Conservation (phyloP, 2,888 invertebrate genomes). For the Aradus depressus region DNA sequence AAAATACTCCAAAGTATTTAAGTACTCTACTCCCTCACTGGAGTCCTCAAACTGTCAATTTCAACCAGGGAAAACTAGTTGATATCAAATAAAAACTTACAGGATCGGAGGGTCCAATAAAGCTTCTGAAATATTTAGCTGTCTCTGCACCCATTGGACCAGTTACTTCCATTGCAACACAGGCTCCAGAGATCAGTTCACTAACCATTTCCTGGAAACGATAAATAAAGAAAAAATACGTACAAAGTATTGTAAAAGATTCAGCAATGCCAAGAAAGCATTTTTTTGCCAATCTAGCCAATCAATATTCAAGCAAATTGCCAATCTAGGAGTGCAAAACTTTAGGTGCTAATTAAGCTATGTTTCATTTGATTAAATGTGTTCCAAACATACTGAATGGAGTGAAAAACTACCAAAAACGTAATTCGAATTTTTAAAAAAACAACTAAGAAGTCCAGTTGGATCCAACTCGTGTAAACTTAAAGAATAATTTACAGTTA, state of each 20-base stretch:
- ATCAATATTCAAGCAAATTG: neutral
- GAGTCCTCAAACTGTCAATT: too few relatives aligned
- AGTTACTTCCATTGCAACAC: slow-evolving; percentile 73
- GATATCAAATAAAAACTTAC: slow-evolving; percentile 41
- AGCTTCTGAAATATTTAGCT: slow-evolving; percentile 49
- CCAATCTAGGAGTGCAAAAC: neutral
- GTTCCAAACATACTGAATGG: neutral
- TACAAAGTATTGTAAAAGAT: neutral
- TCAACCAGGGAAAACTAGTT: too few relatives aligned
- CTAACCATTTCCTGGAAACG: slow-evolving; percentile 61
- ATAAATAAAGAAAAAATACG: neutral
- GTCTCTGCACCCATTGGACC: slow-evolving; percentile 43
- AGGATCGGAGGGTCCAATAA: slow-evolving; percentile 85
- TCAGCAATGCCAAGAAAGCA: neutral
- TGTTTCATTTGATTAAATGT: neutral
- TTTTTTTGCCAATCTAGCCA: neutral
- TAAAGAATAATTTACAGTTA: too few relatives aligned
- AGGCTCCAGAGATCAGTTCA: slow-evolving; percentile 73
- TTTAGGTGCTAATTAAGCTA: neutral
- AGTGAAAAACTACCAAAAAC: slow-evolving; percentile 10
- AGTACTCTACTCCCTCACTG: too few relatives aligned
- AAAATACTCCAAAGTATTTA: too few relatives aligned
- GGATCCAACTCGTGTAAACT: too few relatives aligned
- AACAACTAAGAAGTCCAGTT: too few relatives aligned
- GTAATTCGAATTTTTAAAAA: slow-evolving; percentile 7